phyloP scores from a whole-genome alignment of 2,888 invertebrate species.

The Lepetodrilus schrolli region DNA sequence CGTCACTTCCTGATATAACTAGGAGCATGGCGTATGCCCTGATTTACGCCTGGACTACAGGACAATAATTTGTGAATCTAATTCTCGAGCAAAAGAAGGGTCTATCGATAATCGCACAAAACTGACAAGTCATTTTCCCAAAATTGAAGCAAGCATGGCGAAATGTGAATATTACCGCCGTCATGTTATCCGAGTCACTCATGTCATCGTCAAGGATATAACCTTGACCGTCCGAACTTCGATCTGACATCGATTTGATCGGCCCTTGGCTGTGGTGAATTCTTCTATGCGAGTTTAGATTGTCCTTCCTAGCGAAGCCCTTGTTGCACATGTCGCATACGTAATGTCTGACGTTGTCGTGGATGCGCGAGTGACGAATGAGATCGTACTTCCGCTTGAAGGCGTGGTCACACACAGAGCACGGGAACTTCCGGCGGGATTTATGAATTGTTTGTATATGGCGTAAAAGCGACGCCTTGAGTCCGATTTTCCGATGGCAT shows the following conservation, averaged over 20 bases:
- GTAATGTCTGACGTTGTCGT: background rate
- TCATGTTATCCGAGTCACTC: too few species aligned
- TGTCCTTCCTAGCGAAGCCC: background rate
- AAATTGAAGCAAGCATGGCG: too few species aligned
- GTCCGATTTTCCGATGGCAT: too few species aligned
- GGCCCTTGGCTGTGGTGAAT: background rate
- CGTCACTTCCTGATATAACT: too few species aligned
- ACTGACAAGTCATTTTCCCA: too few species aligned
- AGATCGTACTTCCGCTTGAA: conserved; percentile 15
- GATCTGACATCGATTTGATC: background rate
- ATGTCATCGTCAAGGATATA: too few species aligned
- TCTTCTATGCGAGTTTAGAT: background rate
- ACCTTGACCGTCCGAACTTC: background rate
- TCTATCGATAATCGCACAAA: too few species aligned
- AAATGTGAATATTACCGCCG: too few species aligned
- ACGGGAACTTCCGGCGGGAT: background rate
- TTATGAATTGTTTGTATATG: conserved; percentile 8
- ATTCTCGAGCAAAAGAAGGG: too few species aligned
- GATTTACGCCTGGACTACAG: too few species aligned
- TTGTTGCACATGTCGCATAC: background rate
- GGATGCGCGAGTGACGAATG: background rate
- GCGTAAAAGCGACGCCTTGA: background rate
- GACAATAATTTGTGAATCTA: too few species aligned
- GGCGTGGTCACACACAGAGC: background rate
- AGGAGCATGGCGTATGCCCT: too few species aligned